Base-by-base conservation (phyloP, 2,797 vertebrate genomes). In the Peromyscus nudipes region DNA sequence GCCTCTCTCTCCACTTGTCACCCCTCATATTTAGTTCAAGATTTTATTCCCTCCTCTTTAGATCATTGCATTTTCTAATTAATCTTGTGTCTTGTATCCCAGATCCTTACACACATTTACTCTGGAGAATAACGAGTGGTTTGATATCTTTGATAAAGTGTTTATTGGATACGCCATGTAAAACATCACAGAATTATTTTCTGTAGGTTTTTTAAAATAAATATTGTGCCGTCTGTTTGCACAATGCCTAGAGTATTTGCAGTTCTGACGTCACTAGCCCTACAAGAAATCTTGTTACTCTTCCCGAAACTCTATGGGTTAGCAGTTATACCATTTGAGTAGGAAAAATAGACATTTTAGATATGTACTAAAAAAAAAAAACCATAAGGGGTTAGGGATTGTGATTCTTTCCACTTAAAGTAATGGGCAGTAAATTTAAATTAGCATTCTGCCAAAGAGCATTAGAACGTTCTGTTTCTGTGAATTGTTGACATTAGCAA, bases 321-420 rank as follows among this genome's bases (percentile, higher is more conserved):
- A 83, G 19, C 43, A 46, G 34, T 94, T 37, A 37, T 55, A 4
- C 27, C 49, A 57, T 90, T 86, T 55, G 2, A 29, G 46, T 37
- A 37, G 21, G 13, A 96, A 89, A 17, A 64, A 10, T 37, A 55
- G 27, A 37, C 46, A 83, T 23, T 90, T 89, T 95, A 83, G 9
- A 85, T 81, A 65, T 69, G 46, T 19, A 93, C 94, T 64, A 81
- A 69, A 80, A 92, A 52, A 55, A 49, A 49, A 46, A 46, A 46
- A 46, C 46, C 94, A 27, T 31, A 85, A 82, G 64, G n/a, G 8
- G 60, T 79, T 93, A 62, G 16, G 13, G 23, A 43, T 89, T 94
- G 17, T 85, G 87, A 85, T 82, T 96, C 55, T 85, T 95, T 84
- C 60, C 90, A 79, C 40, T 76, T 92, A 76, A 89, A 82, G 57